A percentile compares a stretch with the other conserved stretches of the same genome.
phyloP scores from a whole-genome alignment of 1,140 invertebrate species.

The Sitobion miscanthi region DNA sequence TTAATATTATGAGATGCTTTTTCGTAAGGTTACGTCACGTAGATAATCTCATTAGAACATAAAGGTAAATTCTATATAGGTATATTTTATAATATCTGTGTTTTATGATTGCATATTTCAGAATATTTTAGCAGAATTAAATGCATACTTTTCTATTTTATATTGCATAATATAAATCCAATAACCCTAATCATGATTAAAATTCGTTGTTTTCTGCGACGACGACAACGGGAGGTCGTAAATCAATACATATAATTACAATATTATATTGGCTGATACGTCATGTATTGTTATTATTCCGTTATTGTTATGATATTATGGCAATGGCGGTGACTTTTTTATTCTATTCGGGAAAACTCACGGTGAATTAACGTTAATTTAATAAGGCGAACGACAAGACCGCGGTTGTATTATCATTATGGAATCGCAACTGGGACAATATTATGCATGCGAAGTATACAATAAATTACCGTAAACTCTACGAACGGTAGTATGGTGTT shows the following conservation, averaged over 20 bases:
- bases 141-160: neutral
- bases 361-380: constrained; percentile 7
- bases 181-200: neutral
- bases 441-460: neutral
- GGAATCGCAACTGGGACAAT: neutral
- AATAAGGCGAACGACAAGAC: neutral
- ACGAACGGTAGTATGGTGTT: neutral
- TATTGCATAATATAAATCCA: neutral
- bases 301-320: neutral
- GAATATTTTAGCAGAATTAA: neutral
- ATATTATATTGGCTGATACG: neutral
- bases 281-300: neutral
- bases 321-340: neutral
- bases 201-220: neutral
- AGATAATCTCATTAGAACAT: neutral
- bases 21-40: neutral
- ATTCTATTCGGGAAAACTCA: neutral
- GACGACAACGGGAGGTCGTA: neutral
- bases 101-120: too few relatives aligned
- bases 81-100: neutral
- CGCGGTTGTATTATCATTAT: neutral
- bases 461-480: neutral
- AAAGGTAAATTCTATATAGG: neutral
- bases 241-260: neutral
- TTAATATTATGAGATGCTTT: neutral